Evolutionary conservation across 2,888 invertebrate genomes (phyloP), one percentile per base, ranked within the genome.

Genomic region (Microplitis manilae): DNA sequence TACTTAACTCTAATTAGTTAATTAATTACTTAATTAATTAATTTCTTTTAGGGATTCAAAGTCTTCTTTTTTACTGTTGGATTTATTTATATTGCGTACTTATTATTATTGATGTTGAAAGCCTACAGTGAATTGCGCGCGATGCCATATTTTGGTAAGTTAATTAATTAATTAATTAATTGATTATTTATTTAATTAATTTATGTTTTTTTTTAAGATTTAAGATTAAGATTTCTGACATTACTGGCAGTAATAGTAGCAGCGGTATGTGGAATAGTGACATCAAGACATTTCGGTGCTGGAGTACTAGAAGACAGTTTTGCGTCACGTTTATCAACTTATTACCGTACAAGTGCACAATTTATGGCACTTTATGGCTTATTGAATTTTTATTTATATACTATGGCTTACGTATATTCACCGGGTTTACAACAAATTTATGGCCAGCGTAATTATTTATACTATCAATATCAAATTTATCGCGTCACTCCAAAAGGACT

Each of bases 81-180:
- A 79, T 93, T 94, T 72, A 90, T 97, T 84, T 98, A 98, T 90
- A 92, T 98, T 83, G 91, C 96, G 65, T 98, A 98, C 91, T 92
- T 98, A 84, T 89, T 94, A 38, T 93, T 96, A 85, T 91, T 98
- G 80, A 94, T 98, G 83, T 91, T 98, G 78, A 94, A 95, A 87
- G 97, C 98, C 30, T 98, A 98, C 90, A 97, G 96, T 80, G 98
- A 99, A 91, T 92, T 99, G 73, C 93, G 98, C 86, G 96, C 96
- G 61, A 98, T 99, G 98, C 98, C 98, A 80, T 98, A 96, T 91
- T 98, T 99, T 91, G 98, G 98, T 98, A 92, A 94, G 78, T 77
- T 9, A 67, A 13, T 5, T 8, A 68, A 40, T 17, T 13, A 60
- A 38, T 30, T 13, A 70, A 59, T n/a, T 6, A n/a, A 13, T 20